Evolutionary conservation across 1,140 invertebrate genomes (phyloP), one percentile per base, ranked within the genome.

Genomic region (Drosophila asahinai): DNA sequence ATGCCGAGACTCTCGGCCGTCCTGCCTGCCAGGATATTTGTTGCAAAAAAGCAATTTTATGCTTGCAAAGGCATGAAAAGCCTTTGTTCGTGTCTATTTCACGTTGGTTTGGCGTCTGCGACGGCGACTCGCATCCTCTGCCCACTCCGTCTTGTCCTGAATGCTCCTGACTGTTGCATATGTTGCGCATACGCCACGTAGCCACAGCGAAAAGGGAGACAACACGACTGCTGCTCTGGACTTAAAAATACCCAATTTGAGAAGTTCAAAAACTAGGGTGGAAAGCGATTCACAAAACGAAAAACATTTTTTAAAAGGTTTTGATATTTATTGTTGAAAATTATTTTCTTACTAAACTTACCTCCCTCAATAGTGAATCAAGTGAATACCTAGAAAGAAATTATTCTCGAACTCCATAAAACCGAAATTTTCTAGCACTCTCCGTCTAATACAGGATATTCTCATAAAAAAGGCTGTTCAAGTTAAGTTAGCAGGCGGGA

Each of bases 81-180:
- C 91, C 91, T 92, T 92, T 92, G 91, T 92, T 92, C 91, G 91
- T 92, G 91, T 92, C 91, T 91, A 92, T 92, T 92, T 92, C 77
- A 92, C 86, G 91, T 89, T 92, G 83, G 87, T 89, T 91, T 87
- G 83, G 89, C 83, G 77, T 87, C 79, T 86, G 80, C 73, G 86
- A 78, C 76, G 74, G 64, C 71, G 70, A 62, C 68, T 71, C 51
- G 55, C 61, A 36, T 52, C 66, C 60, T 48, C 36, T 33, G 54
- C 47, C 42, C 65, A 57, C 25, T 60, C 19, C n/a, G n/a, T 62
- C 45, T 22, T 54, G n/a, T 62, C 7, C 33, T 9, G 42, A 58
- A 60, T 64, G 70, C 42, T 43, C 30, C 47, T 65, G 67, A 70
- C 67, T 73, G 68, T 70, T 87, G 78, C 87, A 91, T 91, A 91